Evolutionary conservation across 1,140 invertebrate species (phyloP), one percentile per base, ranked within the genome.

Genomic region (Temnothorax curvispinosus): DNA sequence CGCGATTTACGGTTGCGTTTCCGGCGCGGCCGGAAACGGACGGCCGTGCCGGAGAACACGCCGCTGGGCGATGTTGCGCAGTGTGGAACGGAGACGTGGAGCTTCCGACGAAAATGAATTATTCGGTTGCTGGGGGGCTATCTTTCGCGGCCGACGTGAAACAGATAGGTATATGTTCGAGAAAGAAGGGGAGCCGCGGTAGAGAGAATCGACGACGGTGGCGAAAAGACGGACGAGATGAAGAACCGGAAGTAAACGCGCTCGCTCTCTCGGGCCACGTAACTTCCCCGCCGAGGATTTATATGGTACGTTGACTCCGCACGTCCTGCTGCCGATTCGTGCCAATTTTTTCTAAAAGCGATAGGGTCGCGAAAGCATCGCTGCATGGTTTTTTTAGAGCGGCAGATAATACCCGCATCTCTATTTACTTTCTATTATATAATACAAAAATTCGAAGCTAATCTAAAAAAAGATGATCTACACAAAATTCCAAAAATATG

Each of bases 91-190:
- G 86, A 87, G 62, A 87, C 82, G 47, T 35, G 82, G 44, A 44
- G 18, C 38, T 88, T 88, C 87, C 87, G 87, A 85, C 87, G 84
- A 88, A 86, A 88, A 88, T 88, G 82, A 88, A 88, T 88, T 86
- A 88, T 86, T 88, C 38, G 62, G 41, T 18, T 13, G 69, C 67
- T 15, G 27, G 27, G 27, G 27, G 50, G 50, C 58, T 88, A 88
- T 86, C 87, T 71, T 77, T 67, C 80, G 77, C 56, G 15, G 47
- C 35, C 56, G 47, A 85, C 80, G 44, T 56, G 13, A 60, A 84
- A 74, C 69, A 84, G 69, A 84, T 84, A 84, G 27, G 62, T 47
- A 74, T 47, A 74, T 13, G 27, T 44, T 27, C 75, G 44, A 35
- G 21, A 58, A 60, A 81, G 52, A 74, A 62, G 44, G 82, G 44